Conservation (phyloP, 2,888 invertebrate species). For the Drosophila dives region DNA sequence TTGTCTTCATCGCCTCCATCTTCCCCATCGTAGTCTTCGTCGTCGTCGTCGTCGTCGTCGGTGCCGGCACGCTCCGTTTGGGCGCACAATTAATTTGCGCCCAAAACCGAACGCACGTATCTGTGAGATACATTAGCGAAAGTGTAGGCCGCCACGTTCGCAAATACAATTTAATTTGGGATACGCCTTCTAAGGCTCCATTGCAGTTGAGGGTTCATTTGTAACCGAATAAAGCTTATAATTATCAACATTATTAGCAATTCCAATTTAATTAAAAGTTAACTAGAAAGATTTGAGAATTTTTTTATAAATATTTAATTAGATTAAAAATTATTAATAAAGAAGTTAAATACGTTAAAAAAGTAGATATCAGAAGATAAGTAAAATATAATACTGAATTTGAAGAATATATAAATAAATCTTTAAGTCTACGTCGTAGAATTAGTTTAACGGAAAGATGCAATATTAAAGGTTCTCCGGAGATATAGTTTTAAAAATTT, state of each 20-base stretch:
- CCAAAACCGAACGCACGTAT: constrained; percentile 76
- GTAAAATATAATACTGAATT: not conserved
- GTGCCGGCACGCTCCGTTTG: constrained; percentile 83
- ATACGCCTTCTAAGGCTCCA: constrained; percentile 41
- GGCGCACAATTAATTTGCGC: constrained; percentile 83
- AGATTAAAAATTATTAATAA: not conserved
- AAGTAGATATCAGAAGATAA: fast-evolving
- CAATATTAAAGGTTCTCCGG: no score
- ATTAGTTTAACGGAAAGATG: no score
- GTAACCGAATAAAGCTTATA: not conserved
- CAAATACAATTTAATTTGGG: constrained; percentile 77
- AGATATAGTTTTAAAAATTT: no score
- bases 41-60: constrained; percentile 22
- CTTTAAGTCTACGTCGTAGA: not conserved
- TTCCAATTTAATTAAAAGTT: not conserved
- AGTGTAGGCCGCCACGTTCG: constrained; percentile 65
- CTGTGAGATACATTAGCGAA: constrained; percentile 79
- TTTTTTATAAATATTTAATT: not conserved
- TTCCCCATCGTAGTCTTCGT: not conserved
- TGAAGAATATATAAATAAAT: not conserved
- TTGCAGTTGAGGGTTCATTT: not conserved
- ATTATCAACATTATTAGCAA: not conserved
- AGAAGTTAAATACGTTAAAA: not conserved
- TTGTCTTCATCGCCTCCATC: constrained; percentile 4
- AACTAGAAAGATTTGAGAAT: not conserved